Evolutionary conservation across 2,888 invertebrate genomes (phyloP).

Genomic region (Blastobasis adustella): DNA sequence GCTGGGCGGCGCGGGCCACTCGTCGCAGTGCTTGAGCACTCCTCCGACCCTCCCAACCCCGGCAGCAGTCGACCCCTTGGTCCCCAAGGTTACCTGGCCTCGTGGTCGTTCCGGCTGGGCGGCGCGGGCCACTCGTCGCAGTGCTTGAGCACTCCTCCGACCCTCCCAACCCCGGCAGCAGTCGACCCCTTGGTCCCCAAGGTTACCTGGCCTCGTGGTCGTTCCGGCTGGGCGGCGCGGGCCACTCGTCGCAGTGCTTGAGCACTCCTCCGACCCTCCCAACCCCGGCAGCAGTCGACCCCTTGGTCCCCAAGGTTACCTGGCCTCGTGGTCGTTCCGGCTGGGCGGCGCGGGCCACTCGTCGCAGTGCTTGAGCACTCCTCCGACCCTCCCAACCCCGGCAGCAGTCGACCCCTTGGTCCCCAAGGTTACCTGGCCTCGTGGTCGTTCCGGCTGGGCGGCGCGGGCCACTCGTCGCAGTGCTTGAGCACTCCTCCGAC

Average conservation of each 20-base stretch:
- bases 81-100: constrained; percentile 27
- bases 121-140: constrained; percentile 52
- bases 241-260: constrained; percentile 56
- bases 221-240: constrained; percentile 22
- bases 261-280: constrained; percentile 25
- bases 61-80: neutral
- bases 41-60: neutral
- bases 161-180: neutral
- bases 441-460: constrained; percentile 25
- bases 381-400: neutral
- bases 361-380: constrained; percentile 50
- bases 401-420: neutral
- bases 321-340: constrained; percentile 33
- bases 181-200: neutral
- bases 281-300: neutral
- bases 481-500: constrained; percentile 37
- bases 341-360: constrained; percentile 41
- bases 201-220: constrained; percentile 37
- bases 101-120: constrained; percentile 26
- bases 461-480: constrained; percentile 51
- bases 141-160: constrained; percentile 37
- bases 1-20: constrained; percentile 38
- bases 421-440: constrained; percentile 30
- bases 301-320: constrained; percentile 16
- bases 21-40: constrained; percentile 53